A percentile compares a stretch with the other conserved stretches of the same genome.
These are phyloP conservation scores for Hypena proboscidalis DNA, from an alignment of 2,888 invertebrate genomes.

Conservation along the genomic window DNA sequence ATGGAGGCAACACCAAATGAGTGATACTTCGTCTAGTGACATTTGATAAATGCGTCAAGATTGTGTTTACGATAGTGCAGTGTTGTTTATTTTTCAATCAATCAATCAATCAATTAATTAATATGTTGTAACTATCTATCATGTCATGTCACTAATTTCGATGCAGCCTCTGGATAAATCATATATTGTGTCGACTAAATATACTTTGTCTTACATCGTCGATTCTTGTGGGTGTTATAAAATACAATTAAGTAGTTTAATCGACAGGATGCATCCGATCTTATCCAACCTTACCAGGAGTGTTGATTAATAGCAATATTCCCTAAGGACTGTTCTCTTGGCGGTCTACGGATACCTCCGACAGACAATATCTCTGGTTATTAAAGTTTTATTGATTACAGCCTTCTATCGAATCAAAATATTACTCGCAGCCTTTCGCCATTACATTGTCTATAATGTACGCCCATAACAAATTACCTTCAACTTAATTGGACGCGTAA, in stretches of 20 bases:
- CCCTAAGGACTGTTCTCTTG: too few species aligned
- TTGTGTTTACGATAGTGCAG: too few species aligned
- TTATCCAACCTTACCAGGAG: neutral
- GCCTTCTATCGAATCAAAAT: neutral
- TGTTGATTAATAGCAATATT: slow-evolving; percentile 1
- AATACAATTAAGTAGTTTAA: neutral
- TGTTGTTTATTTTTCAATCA: too few species aligned
- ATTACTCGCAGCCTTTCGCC: too few species aligned
- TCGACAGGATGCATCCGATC: neutral
- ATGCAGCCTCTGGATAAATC: too few species aligned
- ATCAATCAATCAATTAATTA: too few species aligned
- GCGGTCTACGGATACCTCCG: too few species aligned
- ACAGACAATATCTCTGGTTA: neutral
- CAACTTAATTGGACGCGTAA: slow-evolving; percentile 9
- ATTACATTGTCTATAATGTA: neutral
- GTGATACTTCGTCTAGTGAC: too few species aligned
- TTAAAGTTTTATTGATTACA: neutral
- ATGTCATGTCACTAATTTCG: too few species aligned
- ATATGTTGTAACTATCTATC: too few species aligned
- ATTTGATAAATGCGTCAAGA: too few species aligned
- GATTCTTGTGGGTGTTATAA: neutral
- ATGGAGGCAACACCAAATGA: too few species aligned
- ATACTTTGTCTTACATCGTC: neutral
- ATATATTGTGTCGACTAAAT: neutral
- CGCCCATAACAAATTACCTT: slow-evolving; percentile 22